These are phyloP conservation scores for Rhabdomys pumilio DNA, from an alignment of 2,797 vertebrate species.

Conservation along the genomic window DNA sequence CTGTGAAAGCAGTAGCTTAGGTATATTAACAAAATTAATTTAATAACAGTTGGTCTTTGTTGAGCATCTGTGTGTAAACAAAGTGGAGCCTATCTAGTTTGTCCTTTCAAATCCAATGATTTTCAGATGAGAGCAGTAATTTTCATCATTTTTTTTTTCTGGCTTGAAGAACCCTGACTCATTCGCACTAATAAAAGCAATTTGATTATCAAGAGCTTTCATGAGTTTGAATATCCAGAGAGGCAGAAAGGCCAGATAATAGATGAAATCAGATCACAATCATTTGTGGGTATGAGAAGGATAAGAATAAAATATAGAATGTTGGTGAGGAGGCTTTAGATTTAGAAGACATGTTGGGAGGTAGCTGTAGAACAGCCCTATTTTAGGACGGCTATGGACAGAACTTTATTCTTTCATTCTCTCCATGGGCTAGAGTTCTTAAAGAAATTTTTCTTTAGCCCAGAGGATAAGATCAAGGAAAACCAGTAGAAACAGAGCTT, in stretches of 20 bases:
- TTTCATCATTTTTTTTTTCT: conserved; percentile 27
- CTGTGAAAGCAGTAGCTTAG: neutral
- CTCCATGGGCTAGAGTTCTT: neutral
- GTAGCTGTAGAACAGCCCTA: neutral
- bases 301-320: neutral
- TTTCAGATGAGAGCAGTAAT: neutral
- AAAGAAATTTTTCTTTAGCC: neutral
- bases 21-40: conserved; percentile 47
- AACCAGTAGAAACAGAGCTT: neutral
- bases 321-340: neutral
- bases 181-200: conserved; percentile 38
- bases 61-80: conserved; percentile 30
- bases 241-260: neutral
- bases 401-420: neutral
- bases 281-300: neutral
- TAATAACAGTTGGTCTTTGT: conserved; percentile 21
- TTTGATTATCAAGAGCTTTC: conserved; percentile 29
- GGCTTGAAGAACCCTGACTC: neutral
- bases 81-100: neutral
- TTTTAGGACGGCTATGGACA: neutral
- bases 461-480: neutral
- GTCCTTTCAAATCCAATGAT: conserved; percentile 22
- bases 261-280: neutral
- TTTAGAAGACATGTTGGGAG: neutral
- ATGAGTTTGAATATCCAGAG: neutral